These are phyloP conservation scores for Myioborus miniatus DNA, from an alignment of 2,797 vertebrate genomes.

Conservation along the genomic window DNA sequence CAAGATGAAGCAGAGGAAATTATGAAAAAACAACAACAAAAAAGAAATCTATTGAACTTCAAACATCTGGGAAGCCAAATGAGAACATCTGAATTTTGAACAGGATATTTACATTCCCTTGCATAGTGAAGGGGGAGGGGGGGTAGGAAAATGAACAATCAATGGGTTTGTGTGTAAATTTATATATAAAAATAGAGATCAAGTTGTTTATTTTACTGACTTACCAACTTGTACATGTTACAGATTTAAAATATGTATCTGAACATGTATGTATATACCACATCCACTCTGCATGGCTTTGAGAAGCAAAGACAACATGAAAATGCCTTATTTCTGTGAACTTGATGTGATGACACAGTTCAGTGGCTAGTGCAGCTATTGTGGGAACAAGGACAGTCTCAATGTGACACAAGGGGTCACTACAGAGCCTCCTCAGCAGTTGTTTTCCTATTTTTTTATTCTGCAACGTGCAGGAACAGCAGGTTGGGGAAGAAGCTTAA, in stretches of 20 bases:
- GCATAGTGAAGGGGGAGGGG: neutral
- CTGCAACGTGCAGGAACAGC: neutral
- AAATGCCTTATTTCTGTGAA: neutral
- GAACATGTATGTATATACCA: neutral
- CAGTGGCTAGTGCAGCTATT: neutral
- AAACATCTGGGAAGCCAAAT: conserved; percentile 67
- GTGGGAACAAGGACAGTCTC: neutral
- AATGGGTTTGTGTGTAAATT: neutral
- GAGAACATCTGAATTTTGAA: conserved; percentile 54
- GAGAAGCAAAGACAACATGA: neutral
- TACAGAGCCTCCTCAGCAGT: conserved; percentile 34
- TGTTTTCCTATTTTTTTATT: neutral
- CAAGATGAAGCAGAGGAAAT: conserved; percentile 70
- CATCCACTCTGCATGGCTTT: neutral
- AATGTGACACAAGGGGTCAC: conserved; percentile 66
- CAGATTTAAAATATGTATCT: neutral
- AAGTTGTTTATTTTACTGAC: neutral
- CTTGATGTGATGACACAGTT: neutral
- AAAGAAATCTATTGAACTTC: conserved; percentile 64
- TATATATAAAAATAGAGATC: neutral
- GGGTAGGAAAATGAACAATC: neutral
- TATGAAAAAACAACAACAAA: conserved; percentile 6
- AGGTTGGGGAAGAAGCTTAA: neutral
- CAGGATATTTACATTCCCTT: conserved; percentile 54
- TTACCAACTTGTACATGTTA: rapidly evolving